Conservation (phyloP, 2,888 invertebrate genomes). For the Julus scanicus region DNA sequence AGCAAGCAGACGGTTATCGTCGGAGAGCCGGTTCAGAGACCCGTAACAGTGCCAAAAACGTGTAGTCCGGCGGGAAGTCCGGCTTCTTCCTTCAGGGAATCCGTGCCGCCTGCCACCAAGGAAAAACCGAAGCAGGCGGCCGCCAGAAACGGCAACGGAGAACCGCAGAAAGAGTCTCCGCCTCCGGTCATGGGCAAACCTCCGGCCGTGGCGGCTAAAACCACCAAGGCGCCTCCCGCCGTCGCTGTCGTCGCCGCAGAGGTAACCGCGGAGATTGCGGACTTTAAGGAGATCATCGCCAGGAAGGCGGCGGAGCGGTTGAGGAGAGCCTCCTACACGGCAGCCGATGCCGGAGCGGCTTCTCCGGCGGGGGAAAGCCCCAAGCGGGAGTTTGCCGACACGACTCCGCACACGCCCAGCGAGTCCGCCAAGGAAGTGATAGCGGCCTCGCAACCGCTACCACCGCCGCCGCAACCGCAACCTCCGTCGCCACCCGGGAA, state of each 20-base stretch:
- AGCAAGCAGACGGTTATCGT: slow-evolving; percentile 16
- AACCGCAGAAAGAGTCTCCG: background rate
- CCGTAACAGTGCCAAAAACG: slow-evolving; percentile 25
- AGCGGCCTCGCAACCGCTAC: background rate
- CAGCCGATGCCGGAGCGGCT: background rate
- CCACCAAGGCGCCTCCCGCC: background rate
- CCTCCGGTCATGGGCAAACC: slow-evolving; percentile 41
- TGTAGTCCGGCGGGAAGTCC: background rate
- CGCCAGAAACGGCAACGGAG: background rate
- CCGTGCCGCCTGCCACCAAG: slow-evolving; percentile 38
- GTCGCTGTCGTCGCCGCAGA: background rate
- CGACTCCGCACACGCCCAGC: slow-evolving; percentile 49
- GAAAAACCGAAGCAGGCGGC: slow-evolving; percentile 5
- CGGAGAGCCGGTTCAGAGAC: slow-evolving; percentile 48
- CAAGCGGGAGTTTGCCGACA: slow-evolving; percentile 50
- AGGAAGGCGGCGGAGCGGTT: slow-evolving; percentile 62
- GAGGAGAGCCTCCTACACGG: slow-evolving; percentile 58
- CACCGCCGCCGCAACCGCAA: background rate
- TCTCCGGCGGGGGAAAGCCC: slow-evolving; percentile 50
- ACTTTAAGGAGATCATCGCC: slow-evolving; percentile 62
- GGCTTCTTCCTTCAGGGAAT: background rate
- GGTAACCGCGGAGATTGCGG: slow-evolving; percentile 9
- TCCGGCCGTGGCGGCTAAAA: background rate
- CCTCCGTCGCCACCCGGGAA: background rate
- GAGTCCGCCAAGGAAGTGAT: background rate